Evolutionary conservation across 2,797 vertebrate genomes (phyloP).

Genomic region (Anguilla megastoma): DNA sequence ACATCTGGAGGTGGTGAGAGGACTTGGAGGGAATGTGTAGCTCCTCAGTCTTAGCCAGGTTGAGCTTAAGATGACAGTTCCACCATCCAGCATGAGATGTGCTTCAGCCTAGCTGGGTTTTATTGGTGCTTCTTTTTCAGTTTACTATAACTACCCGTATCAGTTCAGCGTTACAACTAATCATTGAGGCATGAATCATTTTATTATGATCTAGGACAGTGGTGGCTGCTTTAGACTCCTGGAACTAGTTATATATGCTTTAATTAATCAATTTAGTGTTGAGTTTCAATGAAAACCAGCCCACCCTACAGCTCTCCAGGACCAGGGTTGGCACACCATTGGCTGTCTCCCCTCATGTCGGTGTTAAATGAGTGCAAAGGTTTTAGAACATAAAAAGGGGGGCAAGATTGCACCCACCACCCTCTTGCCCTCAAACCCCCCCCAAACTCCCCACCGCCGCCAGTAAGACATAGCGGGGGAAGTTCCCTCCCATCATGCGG

Average conservation of each 20-base stretch:
- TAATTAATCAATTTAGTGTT: background rate
- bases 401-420: background rate
- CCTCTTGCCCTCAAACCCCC: background rate
- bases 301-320: background rate
- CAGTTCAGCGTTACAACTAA: background rate
- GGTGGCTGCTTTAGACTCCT: background rate
- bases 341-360: background rate
- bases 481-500: conserved; percentile 69
- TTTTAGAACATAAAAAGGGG: background rate
- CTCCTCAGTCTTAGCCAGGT: no score
- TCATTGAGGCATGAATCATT: background rate
- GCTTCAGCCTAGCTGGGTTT: background rate
- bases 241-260: background rate
- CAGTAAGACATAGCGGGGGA: conserved; percentile 58
- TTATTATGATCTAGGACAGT: background rate
- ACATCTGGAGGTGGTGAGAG: no score
- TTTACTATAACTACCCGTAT: no score
- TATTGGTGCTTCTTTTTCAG: background rate
- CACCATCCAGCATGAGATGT: no score
- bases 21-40: no score
- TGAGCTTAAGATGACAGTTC: no score
- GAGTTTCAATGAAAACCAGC: background rate
- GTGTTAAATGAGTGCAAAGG: background rate
- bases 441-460: background rate
- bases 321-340: background rate